Evolutionary conservation across 2,797 vertebrate genomes (phyloP).

Genomic region (Periparus ater): DNA sequence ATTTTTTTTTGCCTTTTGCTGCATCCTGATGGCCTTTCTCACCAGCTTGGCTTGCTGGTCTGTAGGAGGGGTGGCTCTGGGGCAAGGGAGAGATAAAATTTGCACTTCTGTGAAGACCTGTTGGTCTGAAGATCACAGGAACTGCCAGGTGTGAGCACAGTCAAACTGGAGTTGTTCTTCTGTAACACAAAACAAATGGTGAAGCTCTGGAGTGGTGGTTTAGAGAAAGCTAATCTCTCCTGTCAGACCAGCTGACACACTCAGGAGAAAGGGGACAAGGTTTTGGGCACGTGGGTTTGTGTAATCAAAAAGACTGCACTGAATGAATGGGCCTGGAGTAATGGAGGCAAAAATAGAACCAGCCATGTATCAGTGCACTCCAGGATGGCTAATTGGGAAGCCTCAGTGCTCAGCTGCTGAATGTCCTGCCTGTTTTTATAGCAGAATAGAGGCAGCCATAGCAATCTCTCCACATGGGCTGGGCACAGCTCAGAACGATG

Average conservation of each 20-base stretch:
- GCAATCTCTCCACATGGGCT: background rate
- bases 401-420: background rate
- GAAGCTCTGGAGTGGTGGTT: background rate
- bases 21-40: background rate
- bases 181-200: background rate
- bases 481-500: background rate
- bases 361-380: background rate
- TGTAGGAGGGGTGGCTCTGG: background rate
- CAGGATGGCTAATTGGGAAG: constrained; percentile 25
- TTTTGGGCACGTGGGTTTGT: background rate
- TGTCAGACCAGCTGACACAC: background rate
- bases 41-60: background rate
- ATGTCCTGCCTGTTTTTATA: background rate
- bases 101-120: background rate
- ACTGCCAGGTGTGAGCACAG: background rate
- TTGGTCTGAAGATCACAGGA: background rate
- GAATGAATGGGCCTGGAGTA: constrained; percentile 33
- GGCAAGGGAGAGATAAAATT: background rate
- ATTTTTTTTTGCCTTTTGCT: background rate
- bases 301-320: background rate
- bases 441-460: background rate
- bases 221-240: background rate
- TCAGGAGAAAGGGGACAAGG: background rate
- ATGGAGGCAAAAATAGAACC: constrained; percentile 33
- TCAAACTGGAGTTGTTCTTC: background rate